phyloP scores from a whole-genome alignment of 2,888 invertebrate genomes.

The Morpho deidamia region DNA sequence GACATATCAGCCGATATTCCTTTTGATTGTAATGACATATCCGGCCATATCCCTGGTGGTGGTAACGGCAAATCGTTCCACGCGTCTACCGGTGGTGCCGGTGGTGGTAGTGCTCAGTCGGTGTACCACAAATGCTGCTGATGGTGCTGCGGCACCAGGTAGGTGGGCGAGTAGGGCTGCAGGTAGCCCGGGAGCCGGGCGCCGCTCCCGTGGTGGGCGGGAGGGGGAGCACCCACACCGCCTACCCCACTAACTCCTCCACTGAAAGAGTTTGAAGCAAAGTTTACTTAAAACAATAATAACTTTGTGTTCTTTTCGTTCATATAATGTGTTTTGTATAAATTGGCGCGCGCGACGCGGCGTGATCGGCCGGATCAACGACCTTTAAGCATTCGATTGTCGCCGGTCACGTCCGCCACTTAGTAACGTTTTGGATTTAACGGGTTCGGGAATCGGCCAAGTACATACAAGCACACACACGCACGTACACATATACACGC shows the following conservation, averaged over 20 bases:
- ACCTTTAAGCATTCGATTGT: too few species aligned
- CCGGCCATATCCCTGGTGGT: not conserved
- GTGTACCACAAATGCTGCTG: constrained; percentile 31
- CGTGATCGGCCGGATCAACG: too few species aligned
- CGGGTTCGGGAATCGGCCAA: too few species aligned
- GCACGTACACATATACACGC: too few species aligned
- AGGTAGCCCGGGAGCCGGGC: constrained; percentile 69
- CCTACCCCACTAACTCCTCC: constrained; percentile 42
- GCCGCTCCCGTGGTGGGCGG: constrained; percentile 90
- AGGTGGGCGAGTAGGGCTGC: constrained; percentile 71
- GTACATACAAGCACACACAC: too few species aligned
- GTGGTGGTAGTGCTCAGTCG: constrained; percentile 21
- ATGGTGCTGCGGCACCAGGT: constrained; percentile 55
- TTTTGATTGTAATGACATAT: not conserved
- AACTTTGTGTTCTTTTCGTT: too few species aligned
- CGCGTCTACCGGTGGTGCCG: not conserved
- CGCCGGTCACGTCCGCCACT: too few species aligned
- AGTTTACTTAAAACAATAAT: too few species aligned
- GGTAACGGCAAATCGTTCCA: not conserved
- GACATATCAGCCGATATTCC: not conserved
- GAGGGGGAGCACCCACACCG: constrained; percentile 82
- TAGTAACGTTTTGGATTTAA: too few species aligned
- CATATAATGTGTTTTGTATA: too few species aligned
- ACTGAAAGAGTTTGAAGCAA: constrained; percentile 30
- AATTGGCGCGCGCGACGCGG: too few species aligned